Evolutionary conservation across 30 jellyfish, hydroid and myxozoan genomes (phyloP), one percentile per base, ranked within the genome.

Genomic region (Euphysa ruthae): DNA sequence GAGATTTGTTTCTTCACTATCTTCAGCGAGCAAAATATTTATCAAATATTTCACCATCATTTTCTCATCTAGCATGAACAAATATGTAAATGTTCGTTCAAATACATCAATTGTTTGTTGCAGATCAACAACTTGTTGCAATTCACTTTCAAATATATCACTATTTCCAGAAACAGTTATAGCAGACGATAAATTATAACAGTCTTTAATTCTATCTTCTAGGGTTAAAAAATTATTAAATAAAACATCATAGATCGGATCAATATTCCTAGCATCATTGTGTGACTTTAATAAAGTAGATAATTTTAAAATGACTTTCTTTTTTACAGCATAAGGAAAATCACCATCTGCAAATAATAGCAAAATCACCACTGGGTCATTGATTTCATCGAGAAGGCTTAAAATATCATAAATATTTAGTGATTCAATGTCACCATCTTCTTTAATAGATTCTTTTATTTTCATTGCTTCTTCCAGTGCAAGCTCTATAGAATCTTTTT

Each of bases 291-390:
- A 42, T 16, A 56, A 56, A 18, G 23, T 56, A 2, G 7, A 27
- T 18, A 56, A 21, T 24, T 27, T 44, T 8, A 0, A 3, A 23
- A 21, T 52, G 14, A 68, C 23, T 33, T 68, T 43, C 32, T 49
- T 27, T 42, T 50, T 43, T 2, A 68, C 20, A 1, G 15, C 12
- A 21, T 2, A n/a, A 1, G 75, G 74, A 18, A 68, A 29, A 14
- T 6, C 43, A 15, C 50, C 50, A 35, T 68, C 73, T 16, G 28
- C 22, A 43, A 68, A 68, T 20, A 68, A 4, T 8, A 49, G 51
- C 54, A 68, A 0, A 20, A 68, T 28, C 25, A 68, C 28, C 15
- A 68, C 80, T 12, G 80, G 80, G 32, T 68, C 80, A 30, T 68
- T 68, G 35, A 68, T 68, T 27, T 43, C 73, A 27, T 42, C 0